These are phyloP conservation scores for Trachelus troglodyta DNA, from an alignment of 2,888 invertebrate species.

Conservation along the genomic window DNA sequence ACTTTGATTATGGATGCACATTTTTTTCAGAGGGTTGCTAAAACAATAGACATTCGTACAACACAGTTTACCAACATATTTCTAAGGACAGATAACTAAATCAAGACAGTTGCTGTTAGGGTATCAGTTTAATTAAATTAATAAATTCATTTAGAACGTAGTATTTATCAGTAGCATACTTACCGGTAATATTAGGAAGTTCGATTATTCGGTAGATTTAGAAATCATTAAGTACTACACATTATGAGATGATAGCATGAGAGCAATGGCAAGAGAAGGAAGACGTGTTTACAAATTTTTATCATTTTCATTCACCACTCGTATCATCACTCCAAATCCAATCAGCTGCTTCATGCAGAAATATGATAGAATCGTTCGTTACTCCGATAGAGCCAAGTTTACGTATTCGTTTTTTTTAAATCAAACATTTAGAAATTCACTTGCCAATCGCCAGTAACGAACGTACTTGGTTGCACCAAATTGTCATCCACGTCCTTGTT, in stretches of 20 bases:
- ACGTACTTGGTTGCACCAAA: background rate
- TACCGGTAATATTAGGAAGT: slow-evolving; percentile 32
- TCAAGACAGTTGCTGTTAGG: background rate
- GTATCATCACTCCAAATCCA: background rate
- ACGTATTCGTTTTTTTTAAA: background rate
- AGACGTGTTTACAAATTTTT: background rate
- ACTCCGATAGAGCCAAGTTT: background rate
- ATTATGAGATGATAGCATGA: background rate
- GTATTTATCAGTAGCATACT: slow-evolving; percentile 33
- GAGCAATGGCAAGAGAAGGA: background rate
- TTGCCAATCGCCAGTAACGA: background rate
- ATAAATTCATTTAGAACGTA: slow-evolving; percentile 20
- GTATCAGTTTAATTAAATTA: background rate
- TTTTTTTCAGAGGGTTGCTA: background rate
- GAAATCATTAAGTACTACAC: slow-evolving; percentile 23
- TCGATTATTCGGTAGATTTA: slow-evolving; percentile 31
- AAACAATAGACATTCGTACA: background rate
- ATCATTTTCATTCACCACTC: background rate
- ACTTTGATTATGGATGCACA: background rate
- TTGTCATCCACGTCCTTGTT: background rate
- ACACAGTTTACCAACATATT: background rate
- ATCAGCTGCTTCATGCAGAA: background rate
- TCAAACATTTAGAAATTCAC: background rate
- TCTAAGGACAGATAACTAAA: background rate
- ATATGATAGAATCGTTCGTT: background rate